phyloP scores from a whole-genome alignment of 2,113 vertebrate genomes.

The Trogon surrucura region DNA sequence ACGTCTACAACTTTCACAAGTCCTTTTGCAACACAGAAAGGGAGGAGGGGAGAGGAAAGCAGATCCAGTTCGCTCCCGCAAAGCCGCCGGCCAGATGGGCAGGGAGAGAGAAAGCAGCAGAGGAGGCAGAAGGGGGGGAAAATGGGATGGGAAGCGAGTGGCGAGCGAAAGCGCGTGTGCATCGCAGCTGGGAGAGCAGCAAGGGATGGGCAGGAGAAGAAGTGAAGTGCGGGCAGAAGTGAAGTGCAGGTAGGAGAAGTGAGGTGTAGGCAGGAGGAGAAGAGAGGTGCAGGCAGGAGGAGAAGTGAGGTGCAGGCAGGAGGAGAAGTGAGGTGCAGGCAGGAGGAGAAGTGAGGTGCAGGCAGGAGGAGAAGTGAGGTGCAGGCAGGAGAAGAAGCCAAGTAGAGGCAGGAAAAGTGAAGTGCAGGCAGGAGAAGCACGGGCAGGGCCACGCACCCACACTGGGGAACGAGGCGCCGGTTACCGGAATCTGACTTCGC shows the following conservation, averaged over 20 bases:
- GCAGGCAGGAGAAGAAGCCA: too few species aligned
- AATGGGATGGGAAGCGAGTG: background rate
- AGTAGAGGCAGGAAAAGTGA: too few species aligned
- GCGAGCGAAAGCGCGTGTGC: background rate
- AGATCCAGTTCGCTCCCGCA: conserved; percentile 29
- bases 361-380: too few species aligned
- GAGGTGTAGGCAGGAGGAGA: background rate
- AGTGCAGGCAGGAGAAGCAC: background rate
- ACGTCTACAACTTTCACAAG: conserved; percentile 74
- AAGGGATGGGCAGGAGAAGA: background rate
- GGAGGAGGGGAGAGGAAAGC: conserved; percentile 25
- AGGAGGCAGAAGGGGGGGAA: background rate
- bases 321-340: too few species aligned
- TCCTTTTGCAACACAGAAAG: conserved; percentile 29
- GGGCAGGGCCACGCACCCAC: background rate
- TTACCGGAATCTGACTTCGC: conserved; percentile 74
- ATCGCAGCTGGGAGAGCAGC: background rate
- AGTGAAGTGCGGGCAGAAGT: background rate
- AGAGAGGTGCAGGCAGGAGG: background rate
- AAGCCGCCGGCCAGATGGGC: conserved; percentile 61
- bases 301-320: background rate
- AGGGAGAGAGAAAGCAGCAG: background rate
- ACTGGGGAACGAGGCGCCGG: background rate
- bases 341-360: too few species aligned
- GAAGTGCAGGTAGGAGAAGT: background rate